These are phyloP conservation scores for Ophion slaviceki DNA, from an alignment of 2,888 invertebrate genomes.

Conservation along the genomic window DNA sequence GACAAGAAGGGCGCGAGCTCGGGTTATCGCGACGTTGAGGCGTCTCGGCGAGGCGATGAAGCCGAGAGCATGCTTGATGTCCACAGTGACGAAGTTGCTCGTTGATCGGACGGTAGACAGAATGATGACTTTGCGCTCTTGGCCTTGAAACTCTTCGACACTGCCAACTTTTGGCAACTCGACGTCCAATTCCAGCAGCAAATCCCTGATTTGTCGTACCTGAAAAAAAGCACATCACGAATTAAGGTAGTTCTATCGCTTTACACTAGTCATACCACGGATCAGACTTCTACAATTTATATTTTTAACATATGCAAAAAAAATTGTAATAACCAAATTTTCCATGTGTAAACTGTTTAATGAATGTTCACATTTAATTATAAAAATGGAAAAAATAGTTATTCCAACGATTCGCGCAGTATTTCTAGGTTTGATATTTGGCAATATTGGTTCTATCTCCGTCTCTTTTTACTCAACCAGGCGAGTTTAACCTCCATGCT, in stretches of 20 bases:
- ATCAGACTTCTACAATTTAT: no score
- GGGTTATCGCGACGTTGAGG: conserved; percentile 95
- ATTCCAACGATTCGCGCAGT: no score
- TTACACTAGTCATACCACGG: no score
- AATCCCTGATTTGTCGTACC: conserved; percentile 87
- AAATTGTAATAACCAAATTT: no score
- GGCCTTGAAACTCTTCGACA: conserved; percentile 95
- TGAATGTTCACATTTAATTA: no score
- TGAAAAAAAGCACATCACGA: conserved; percentile 74
- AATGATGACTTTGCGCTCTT: conserved; percentile 90
- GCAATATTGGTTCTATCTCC: no score
- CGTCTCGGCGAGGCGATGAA: conserved; percentile 91
- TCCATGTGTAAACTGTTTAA: no score
- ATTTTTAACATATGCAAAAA: no score
- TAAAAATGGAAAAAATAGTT: no score
- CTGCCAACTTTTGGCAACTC: conserved; percentile 89
- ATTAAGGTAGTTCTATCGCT: not conserved
- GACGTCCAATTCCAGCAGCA: conserved; percentile 85
- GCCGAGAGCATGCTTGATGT: conserved; percentile 87
- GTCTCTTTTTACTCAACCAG: no score
- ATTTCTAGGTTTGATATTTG: no score
- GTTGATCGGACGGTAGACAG: conserved; percentile 89
- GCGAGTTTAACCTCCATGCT: no score
- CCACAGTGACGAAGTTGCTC: conserved; percentile 81
- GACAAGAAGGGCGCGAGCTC: conserved; percentile 91